A percentile compares a stretch with the other conserved stretches of the same genome.
Conservation (phyloP, 2,113 vertebrate genomes). For the Prinia subflava region DNA sequence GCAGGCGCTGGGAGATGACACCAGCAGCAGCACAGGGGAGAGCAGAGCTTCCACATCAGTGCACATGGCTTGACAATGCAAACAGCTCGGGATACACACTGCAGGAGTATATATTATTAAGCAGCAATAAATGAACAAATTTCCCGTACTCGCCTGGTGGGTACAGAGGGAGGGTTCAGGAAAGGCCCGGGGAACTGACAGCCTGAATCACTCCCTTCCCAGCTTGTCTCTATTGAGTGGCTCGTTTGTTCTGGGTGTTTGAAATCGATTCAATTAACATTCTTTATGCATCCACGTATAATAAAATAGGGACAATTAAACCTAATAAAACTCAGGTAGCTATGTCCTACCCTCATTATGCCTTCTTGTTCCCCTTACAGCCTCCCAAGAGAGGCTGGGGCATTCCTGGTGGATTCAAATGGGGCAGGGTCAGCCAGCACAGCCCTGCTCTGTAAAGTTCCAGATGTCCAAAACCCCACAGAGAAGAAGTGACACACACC, state of each 20-base stretch:
- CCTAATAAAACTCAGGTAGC: neutral
- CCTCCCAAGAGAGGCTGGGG: neutral
- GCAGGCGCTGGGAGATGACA: neutral
- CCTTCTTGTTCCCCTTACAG: neutral
- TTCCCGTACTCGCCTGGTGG: constrained; percentile 36
- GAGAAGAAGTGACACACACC: neutral
- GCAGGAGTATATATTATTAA: constrained; percentile 68
- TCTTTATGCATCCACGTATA: neutral
- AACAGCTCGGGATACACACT: constrained; percentile 6
- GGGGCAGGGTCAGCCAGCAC: neutral
- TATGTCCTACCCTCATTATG: neutral
- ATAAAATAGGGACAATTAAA: constrained; percentile 3
- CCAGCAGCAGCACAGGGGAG: constrained; percentile 8
- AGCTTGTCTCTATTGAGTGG: neutral
- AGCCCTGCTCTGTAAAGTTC: neutral
- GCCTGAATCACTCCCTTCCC: neutral
- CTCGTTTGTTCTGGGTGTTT: neutral
- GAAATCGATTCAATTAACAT: constrained; percentile 10
- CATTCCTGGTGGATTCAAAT: neutral
- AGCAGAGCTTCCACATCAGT: constrained; percentile 5
- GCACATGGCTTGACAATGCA: constrained; percentile 54
- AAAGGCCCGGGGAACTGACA: neutral
- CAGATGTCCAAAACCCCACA: neutral
- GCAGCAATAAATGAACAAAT: constrained; percentile 58
- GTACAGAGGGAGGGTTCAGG: neutral